Percentiles rank a stretch among this genome's conserved stretches.
phyloP scores from a whole-genome alignment of 2,113 vertebrate species.

The Geococcyx californianus region DNA sequence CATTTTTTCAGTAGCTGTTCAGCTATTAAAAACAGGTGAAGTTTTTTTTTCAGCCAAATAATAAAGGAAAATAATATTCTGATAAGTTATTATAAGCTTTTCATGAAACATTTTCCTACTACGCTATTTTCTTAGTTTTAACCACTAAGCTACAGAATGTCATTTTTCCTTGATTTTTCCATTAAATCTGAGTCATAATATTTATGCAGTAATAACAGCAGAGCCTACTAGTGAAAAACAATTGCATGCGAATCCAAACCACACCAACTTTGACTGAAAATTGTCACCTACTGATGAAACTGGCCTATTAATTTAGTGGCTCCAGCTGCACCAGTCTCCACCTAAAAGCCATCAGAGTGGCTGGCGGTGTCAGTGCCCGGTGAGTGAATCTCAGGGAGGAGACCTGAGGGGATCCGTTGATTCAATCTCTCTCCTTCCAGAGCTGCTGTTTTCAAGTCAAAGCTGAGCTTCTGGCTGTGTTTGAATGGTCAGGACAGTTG shows the following conservation, averaged over 20 bases:
- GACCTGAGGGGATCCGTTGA: fast-evolving
- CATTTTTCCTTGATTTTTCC: neutral
- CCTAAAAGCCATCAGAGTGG: neutral
- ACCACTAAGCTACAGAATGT: neutral
- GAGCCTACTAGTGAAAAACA: neutral
- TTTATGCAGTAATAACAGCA: neutral
- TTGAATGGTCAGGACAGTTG: neutral
- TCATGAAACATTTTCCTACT: neutral
- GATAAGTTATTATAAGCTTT: neutral
- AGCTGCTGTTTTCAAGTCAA: neutral
- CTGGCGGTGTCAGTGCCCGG: fast-evolving
- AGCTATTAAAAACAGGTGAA: neutral
- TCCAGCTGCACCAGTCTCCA: neutral
- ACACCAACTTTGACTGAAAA: neutral
- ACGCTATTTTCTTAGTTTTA: neutral
- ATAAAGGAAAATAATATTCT: neutral
- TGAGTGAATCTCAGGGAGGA: neutral
- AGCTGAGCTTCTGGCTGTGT: neutral
- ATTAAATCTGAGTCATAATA: neutral
- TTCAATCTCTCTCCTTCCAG: neutral
- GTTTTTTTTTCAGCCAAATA: neutral
- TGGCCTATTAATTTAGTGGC: neutral
- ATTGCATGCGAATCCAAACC: neutral
- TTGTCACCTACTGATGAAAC: neutral
- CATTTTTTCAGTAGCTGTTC: neutral